Evolutionary conservation across 2,888 invertebrate species (phyloP).

Genomic region (Pilophorus perplexus): DNA sequence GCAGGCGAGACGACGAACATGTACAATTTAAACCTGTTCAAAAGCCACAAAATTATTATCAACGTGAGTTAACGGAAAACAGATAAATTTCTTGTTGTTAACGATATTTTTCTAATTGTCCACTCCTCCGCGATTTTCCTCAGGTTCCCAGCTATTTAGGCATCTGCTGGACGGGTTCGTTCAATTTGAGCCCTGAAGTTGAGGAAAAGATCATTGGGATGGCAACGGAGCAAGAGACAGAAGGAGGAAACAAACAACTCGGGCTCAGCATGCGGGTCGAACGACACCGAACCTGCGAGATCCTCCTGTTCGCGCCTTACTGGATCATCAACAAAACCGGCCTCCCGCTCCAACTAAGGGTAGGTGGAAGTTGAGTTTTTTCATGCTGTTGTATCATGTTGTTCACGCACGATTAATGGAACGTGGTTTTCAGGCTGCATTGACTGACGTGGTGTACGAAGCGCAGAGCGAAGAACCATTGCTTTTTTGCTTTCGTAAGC

Average conservation of each 20-base stretch:
- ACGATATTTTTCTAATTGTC: too few relatives aligned
- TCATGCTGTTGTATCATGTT: not conserved
- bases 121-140: too few relatives aligned
- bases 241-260: conserved; percentile 64
- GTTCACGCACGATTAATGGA: not conserved
- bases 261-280: conserved; percentile 66
- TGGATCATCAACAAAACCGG: conserved; percentile 90
- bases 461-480: conserved; percentile 64
- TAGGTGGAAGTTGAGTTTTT: conserved; percentile 50
- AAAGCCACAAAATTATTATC: conserved; percentile 57
- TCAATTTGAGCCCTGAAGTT: conserved; percentile 61
- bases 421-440: conserved; percentile 57
- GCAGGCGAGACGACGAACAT: conserved; percentile 69
- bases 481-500: conserved; percentile 63
- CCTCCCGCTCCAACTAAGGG: conserved; percentile 75
- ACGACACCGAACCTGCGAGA: conserved; percentile 61
- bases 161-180: conserved; percentile 67
- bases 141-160: conserved; percentile 64
- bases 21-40: conserved; percentile 64
- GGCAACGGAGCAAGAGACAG: conserved; percentile 65
- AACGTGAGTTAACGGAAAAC: conserved; percentile 53
- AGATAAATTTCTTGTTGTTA: too few relatives aligned
- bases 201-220: conserved; percentile 61
- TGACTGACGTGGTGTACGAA: conserved; percentile 61
- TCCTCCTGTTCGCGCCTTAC: conserved; percentile 74